These are phyloP conservation scores for Bombus pascuorum DNA, from an alignment of 1,140 invertebrate genomes.

Conservation along the genomic window DNA sequence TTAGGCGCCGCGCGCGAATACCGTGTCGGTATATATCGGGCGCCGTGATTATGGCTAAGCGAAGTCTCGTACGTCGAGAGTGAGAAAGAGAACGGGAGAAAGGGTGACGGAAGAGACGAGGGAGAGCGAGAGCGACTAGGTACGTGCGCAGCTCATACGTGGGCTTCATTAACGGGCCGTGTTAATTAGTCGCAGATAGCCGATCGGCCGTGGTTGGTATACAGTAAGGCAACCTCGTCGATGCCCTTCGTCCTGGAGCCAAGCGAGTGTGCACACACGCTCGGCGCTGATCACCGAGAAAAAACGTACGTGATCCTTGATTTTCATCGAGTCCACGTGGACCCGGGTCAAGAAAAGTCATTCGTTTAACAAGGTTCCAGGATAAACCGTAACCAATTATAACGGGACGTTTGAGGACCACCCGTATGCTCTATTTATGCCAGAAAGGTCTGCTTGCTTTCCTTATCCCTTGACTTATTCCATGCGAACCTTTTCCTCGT, in stretches of 20 bases:
- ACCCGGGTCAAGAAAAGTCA: slow-evolving; percentile 55
- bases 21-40: slow-evolving; percentile 74
- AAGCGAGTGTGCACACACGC: slow-evolving; percentile 48
- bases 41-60: slow-evolving; percentile 74
- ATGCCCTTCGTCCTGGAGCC: slow-evolving; percentile 55
- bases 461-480: slow-evolving; percentile 1
- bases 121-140: slow-evolving; percentile 50
- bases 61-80: slow-evolving; percentile 58
- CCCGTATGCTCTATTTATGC: slow-evolving; percentile 28
- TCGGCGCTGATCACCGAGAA: slow-evolving; percentile 34
- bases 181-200: slow-evolving; percentile 80
- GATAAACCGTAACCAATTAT: slow-evolving; percentile 68
- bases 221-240: slow-evolving; percentile 63
- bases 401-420: slow-evolving; percentile 47
- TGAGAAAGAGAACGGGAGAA: slow-evolving; percentile 43
- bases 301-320: slow-evolving; percentile 63
- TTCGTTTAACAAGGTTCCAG: slow-evolving; percentile 56
- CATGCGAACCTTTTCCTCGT: neutral
- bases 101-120: slow-evolving; percentile 53
- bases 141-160: slow-evolving; percentile 73
- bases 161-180: slow-evolving; percentile 79
- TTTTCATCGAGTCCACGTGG: slow-evolving; percentile 65
- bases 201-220: slow-evolving; percentile 69
- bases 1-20: slow-evolving; percentile 76
- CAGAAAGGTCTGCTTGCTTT: neutral